phyloP scores from a whole-genome alignment of 2,888 invertebrate genomes.

The Meghimatium bilineatum region DNA sequence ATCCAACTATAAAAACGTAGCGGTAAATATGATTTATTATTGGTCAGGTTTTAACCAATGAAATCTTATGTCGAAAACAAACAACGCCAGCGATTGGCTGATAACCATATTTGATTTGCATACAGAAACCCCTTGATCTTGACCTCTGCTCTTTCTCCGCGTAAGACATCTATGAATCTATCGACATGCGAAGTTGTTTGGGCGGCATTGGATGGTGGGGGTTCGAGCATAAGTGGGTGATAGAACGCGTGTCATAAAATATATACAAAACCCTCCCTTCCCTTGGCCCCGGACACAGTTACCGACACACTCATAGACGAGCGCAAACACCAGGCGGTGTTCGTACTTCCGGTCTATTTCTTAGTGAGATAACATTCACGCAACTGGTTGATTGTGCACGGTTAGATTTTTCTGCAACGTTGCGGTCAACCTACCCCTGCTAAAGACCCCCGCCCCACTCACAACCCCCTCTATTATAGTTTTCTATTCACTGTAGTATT shows the following conservation, averaged over 20 bases:
- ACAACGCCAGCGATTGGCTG: neutral
- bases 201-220: neutral
- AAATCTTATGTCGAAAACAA: too few species aligned
- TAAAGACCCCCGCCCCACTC: too few species aligned
- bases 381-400: neutral
- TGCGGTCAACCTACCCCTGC: too few species aligned
- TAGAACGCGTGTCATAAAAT: neutral
- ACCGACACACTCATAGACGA: neutral
- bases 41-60: too few species aligned
- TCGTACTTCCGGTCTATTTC: neutral
- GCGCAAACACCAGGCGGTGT: neutral
- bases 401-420: too few species aligned
- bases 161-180: neutral
- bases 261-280: neutral
- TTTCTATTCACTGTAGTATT: too few species aligned
- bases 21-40: too few species aligned
- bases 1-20: too few species aligned
- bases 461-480: too few species aligned
- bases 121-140: neutral
- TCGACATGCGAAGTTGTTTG: neutral
- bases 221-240: neutral
- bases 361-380: neutral
- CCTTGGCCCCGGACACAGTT: neutral
- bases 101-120: neutral
- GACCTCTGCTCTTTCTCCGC: neutral